phyloP scores from a whole-genome alignment of 2,888 invertebrate genomes.

The Allophyes oxyacanthae region DNA sequence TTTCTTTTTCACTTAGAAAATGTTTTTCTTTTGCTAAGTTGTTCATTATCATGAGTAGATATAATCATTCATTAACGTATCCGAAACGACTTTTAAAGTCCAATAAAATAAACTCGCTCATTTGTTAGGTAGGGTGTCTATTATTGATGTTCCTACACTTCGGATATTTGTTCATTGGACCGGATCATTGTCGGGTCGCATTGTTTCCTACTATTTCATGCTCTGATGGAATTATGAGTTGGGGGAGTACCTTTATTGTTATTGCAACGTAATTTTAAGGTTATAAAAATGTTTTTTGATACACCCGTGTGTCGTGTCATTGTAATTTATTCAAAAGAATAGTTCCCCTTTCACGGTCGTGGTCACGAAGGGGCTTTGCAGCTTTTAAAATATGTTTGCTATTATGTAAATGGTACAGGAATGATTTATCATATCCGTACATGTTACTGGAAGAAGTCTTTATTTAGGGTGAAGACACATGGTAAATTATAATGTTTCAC shows the following conservation, averaged over 20 bases:
- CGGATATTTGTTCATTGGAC: slow-evolving; percentile 58
- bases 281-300: slow-evolving; percentile 55
- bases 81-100: no score
- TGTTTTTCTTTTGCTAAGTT: no score
- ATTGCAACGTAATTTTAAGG: slow-evolving; percentile 53
- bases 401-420: slow-evolving; percentile 33
- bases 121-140: slow-evolving; percentile 44
- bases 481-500: no score
- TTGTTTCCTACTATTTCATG: slow-evolving; percentile 60
- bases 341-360: slow-evolving; percentile 55
- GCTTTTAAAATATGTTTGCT: slow-evolving; percentile 32
- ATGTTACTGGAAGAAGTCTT: slow-evolving; percentile 9
- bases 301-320: slow-evolving; percentile 42
- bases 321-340: slow-evolving; percentile 52
- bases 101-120: slow-evolving; percentile 13
- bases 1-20: no score
- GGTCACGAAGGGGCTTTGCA: slow-evolving; percentile 32
- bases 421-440: slow-evolving; percentile 20
- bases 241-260: slow-evolving; percentile 47
- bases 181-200: slow-evolving; percentile 59
- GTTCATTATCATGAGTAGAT: no score
- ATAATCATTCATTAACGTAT: no score
- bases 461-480: slow-evolving; percentile 17
- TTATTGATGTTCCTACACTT: slow-evolving; percentile 56
- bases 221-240: slow-evolving; percentile 47